phyloP scores from a whole-genome alignment of 1,140 invertebrate species.

The Zaprionus davidi region DNA sequence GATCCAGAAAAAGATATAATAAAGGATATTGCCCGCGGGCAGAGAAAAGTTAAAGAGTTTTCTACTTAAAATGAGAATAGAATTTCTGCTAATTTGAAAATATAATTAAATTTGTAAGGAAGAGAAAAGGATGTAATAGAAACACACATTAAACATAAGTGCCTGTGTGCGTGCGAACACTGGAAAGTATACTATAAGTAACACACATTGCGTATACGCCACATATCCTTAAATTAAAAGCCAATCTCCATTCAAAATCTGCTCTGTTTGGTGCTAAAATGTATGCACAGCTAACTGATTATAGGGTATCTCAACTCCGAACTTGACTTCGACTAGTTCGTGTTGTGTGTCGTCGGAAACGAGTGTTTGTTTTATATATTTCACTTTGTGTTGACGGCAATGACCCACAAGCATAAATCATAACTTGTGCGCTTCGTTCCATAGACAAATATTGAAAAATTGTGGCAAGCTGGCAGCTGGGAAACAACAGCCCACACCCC shows the following conservation, averaged over 20 bases:
- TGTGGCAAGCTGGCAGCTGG: slow-evolving; percentile 21
- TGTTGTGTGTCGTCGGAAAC: background rate
- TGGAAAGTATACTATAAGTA: slow-evolving; percentile 28
- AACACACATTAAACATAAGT: background rate
- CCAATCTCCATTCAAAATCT: background rate
- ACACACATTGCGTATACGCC: slow-evolving; percentile 14
- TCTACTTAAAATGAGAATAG: background rate
- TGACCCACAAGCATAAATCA: slow-evolving; percentile 81
- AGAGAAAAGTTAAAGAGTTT: slow-evolving; percentile 20
- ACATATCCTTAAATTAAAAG: background rate
- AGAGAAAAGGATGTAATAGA: background rate
- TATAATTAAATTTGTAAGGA: slow-evolving; percentile 9
- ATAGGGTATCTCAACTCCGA: slow-evolving; percentile 9
- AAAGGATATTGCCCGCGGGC: slow-evolving; percentile 5
- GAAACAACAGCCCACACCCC: background rate
- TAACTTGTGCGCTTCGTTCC: slow-evolving; percentile 59
- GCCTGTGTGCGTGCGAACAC: background rate
- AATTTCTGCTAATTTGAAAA: slow-evolving; percentile 20
- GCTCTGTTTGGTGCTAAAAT: background rate
- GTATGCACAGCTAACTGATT: background rate
- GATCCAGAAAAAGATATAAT: slow-evolving; percentile 22
- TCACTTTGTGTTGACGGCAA: slow-evolving; percentile 79
- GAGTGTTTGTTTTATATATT: slow-evolving; percentile 72
- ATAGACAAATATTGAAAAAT: slow-evolving; percentile 49
- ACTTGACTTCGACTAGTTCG: background rate